Conservation (phyloP, 2,113 vertebrate species). For the Narcine bancroftii region DNA sequence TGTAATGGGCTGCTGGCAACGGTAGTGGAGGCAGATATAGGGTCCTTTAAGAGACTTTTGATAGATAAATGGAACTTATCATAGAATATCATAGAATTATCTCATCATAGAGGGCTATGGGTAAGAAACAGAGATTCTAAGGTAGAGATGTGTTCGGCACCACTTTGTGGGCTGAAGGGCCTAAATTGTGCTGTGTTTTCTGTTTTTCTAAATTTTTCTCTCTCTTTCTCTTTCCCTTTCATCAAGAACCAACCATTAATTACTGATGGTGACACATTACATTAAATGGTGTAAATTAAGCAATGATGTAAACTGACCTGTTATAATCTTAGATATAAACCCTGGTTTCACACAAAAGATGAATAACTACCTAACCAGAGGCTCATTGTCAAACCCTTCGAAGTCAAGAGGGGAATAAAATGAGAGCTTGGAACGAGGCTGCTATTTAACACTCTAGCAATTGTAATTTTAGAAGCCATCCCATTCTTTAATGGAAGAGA, state of each 20-base stretch:
- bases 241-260: neutral
- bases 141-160: no score
- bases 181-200: no score
- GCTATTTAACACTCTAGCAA: neutral
- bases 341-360: neutral
- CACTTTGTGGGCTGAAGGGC: no score
- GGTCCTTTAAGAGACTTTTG: no score
- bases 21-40: no score
- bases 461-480: neutral
- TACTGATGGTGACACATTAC: neutral
- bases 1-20: no score
- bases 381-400: neutral
- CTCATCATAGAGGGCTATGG: no score
- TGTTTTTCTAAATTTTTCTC: neutral
- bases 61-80: no score
- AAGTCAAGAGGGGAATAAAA: neutral
- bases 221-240: neutral
- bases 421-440: neutral
- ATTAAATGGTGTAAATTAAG: neutral
- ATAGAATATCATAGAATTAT: no score
- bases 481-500: neutral
- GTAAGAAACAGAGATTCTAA: no score
- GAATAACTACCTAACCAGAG: neutral
- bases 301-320: neutral
- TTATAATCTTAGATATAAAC: neutral